These are phyloP conservation scores for Ptilorrhoa leucosticta DNA, from an alignment of 2,113 vertebrate species.

Conservation along the genomic window DNA sequence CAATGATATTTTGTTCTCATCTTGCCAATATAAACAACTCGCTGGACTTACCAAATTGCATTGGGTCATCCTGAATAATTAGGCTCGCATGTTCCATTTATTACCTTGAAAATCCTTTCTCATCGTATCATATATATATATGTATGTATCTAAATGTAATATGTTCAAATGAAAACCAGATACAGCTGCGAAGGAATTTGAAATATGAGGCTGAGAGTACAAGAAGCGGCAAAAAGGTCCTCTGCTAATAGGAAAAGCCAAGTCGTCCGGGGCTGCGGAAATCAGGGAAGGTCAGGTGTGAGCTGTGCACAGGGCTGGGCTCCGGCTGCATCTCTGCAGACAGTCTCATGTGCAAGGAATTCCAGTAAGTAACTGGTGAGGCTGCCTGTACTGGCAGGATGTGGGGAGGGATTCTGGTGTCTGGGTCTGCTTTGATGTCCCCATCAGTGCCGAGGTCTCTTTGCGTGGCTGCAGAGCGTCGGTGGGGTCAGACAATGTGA, in stretches of 20 bases:
- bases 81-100: slow-evolving; percentile 53
- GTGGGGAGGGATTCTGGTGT: not conserved
- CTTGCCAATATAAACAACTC: slow-evolving; percentile 64
- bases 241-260: slow-evolving; percentile 39
- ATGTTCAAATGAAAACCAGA: slow-evolving; percentile 70
- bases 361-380: not conserved
- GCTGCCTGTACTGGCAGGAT: not conserved
- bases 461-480: not conserved
- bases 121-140: not conserved
- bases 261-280: not conserved
- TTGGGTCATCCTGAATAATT: slow-evolving; percentile 60
- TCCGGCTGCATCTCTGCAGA: not conserved
- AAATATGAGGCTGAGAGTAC: slow-evolving; percentile 64
- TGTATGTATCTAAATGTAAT: not conserved
- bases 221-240: slow-evolving; percentile 48
- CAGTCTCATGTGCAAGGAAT: not conserved
- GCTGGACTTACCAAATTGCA: not conserved
- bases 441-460: not conserved
- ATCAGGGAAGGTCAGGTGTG: slow-evolving; percentile 34
- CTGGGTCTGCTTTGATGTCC: not conserved
- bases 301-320: not conserved
- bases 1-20: slow-evolving; percentile 47
- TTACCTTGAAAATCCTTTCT: slow-evolving; percentile 65
- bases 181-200: slow-evolving; percentile 51
- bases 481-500: not conserved